Evolutionary conservation across 2,888 invertebrate genomes (phyloP).

Genomic region (Sylvicola cinctus): DNA sequence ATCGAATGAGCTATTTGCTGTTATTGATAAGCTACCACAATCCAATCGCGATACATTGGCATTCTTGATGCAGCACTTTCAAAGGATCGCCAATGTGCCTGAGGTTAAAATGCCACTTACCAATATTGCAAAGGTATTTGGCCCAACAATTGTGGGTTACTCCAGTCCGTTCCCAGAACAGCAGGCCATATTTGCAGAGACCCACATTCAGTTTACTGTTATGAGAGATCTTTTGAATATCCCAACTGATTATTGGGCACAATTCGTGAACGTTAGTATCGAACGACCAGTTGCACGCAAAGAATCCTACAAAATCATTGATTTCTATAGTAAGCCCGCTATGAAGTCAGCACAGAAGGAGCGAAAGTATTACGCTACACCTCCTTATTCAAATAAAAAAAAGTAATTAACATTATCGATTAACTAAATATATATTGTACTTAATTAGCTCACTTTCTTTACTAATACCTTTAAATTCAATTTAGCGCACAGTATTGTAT

Average conservation of each 20-base stretch:
- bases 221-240: constrained; percentile 49
- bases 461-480: too few relatives aligned
- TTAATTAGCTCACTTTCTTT: too few relatives aligned
- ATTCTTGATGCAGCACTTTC: constrained; percentile 76
- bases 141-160: constrained; percentile 84
- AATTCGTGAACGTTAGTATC: constrained; percentile 34
- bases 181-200: constrained; percentile 53
- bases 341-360: too few relatives aligned
- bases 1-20: constrained; percentile 35
- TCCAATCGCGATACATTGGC: constrained; percentile 91
- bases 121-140: constrained; percentile 81
- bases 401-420: too few relatives aligned
- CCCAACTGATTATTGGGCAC: constrained; percentile 54
- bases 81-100: constrained; percentile 53
- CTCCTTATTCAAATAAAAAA: too few relatives aligned
- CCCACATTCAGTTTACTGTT: constrained; percentile 46
- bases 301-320: too few relatives aligned
- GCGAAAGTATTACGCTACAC: too few relatives aligned
- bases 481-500: too few relatives aligned
- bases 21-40: constrained; percentile 67
- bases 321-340: too few relatives aligned
- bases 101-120: constrained; percentile 82
- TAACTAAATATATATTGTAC: too few relatives aligned
- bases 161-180: constrained; percentile 52
- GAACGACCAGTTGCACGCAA: too few relatives aligned